Evolutionary conservation across 2,888 invertebrate genomes (phyloP).

Genomic region (Salticus scenicus): DNA sequence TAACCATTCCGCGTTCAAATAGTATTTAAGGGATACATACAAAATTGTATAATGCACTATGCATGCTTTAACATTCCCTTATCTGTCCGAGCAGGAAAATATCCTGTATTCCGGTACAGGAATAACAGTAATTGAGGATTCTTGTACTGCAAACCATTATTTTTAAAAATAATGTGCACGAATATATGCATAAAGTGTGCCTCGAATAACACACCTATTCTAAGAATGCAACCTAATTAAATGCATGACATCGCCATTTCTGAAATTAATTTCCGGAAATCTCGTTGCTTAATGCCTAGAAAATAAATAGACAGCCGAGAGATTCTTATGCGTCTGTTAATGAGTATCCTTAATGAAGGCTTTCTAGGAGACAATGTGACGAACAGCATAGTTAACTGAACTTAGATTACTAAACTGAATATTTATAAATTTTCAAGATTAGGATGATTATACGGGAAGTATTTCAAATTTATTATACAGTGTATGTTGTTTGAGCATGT

Average conservation of each 20-base stretch:
- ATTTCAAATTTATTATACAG: not conserved
- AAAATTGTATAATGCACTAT: too few relatives aligned
- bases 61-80: too few relatives aligned
- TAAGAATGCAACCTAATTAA: not conserved
- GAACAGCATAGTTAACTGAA: constrained; percentile 10
- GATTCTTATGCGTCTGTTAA: constrained; percentile 16
- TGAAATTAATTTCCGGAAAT: not conserved
- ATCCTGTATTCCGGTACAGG: too few relatives aligned
- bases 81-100: too few relatives aligned
- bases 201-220: not conserved
- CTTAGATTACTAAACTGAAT: constrained; percentile 2
- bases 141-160: too few relatives aligned
- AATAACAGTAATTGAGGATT: too few relatives aligned
- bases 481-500: too few relatives aligned
- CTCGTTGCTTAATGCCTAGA: not conserved
- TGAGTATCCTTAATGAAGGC: constrained; percentile 33
- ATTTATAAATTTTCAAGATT: not conserved
- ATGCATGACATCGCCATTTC: not conserved
- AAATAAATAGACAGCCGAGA: constrained; percentile 6
- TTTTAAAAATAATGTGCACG: not conserved
- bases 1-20: too few relatives aligned
- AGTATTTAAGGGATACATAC: too few relatives aligned
- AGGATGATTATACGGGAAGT: not conserved
- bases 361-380: constrained; percentile 33
- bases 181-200: not conserved